Evolutionary conservation across 2,888 invertebrate genomes (phyloP), one percentile per base, ranked within the genome.

Genomic region (Lamproptera curius): DNA sequence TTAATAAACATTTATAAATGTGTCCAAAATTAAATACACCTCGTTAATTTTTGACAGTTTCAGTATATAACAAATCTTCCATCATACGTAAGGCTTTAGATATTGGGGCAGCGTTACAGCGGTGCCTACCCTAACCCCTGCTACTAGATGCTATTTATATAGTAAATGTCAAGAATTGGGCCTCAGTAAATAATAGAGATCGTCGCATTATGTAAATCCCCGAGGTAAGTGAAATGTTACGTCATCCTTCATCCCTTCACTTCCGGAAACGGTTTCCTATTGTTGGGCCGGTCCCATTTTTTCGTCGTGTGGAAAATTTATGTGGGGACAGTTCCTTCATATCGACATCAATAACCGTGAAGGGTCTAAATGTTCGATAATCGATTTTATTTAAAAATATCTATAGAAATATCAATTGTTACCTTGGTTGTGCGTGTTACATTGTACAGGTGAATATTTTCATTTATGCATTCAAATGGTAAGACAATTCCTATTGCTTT

Each of bases 201-300:
- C 33, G 20, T 20, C 14, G 41, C 14, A 17, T 42, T 34, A 42
- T 42, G 41, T 33, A 20, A 33, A 42, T 34, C 33, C 15, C 16
- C 33, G 33, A 31, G 33, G 17, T 10, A 14, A 42, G 41, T 42
- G 17, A 42, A 42, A 42, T 41, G 17, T 42, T 33, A 31, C 20
- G 41, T 42, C 41, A 42, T 17, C 41, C 33, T 20, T 33, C 17
- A 17, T 33, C 41, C 13, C 13, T 15, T 11, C 17, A 13, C 33
- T 34, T 42, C 20, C 40, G 16, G 33, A 2, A 16, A 17, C 31
- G 17, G 16, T 17, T 17, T 23, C 41, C 41, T 33, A 26, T 33
- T 33, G 33, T 34, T 5, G 41, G 31, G 3, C 8, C 9, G 11
- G 31, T 31, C 31, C 31, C 11, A 13, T 31, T 31, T 28, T 34